Evolutionary conservation across 2,888 invertebrate genomes (phyloP).

Genomic region (Clistopyga incitator): DNA sequence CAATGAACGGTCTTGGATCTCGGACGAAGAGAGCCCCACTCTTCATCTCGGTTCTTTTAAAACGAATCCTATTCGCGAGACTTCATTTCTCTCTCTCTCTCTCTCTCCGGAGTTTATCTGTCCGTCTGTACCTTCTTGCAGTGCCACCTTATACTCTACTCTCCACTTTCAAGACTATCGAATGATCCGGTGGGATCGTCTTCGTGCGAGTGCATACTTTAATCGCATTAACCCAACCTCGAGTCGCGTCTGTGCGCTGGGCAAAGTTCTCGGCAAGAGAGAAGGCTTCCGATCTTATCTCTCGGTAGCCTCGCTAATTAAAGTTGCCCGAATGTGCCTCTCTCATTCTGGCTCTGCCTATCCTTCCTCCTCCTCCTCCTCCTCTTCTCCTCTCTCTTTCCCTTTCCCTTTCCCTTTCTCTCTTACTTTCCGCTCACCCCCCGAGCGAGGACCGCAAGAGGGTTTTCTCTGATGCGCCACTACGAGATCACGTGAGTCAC

Average conservation of each 20-base stretch:
- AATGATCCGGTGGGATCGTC: conserved; percentile 69
- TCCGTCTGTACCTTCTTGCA: conserved; percentile 42
- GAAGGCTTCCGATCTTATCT: conserved; percentile 70
- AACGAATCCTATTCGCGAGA: conserved; percentile 40
- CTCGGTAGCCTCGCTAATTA: conserved; percentile 72
- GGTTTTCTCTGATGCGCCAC: conserved; percentile 26
- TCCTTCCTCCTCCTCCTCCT: conserved; percentile 8
- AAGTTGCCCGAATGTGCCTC: conserved; percentile 67
- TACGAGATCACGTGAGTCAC: conserved; percentile 45
- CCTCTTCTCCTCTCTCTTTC: conserved; percentile 33
- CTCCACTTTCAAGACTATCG: conserved; percentile 66
- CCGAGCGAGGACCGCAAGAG: conserved; percentile 21
- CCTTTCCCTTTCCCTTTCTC: neutral
- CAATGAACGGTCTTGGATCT: conserved; percentile 37
- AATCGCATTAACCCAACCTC: conserved; percentile 71
- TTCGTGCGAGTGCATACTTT: conserved; percentile 75
- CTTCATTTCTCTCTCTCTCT: conserved; percentile 11
- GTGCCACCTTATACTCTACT: conserved; percentile 43
- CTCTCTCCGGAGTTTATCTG: conserved; percentile 43
- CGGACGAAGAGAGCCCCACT: neutral
- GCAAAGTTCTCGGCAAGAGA: conserved; percentile 57
- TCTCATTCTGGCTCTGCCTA: conserved; percentile 23
- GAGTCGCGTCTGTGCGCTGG: conserved; percentile 57
- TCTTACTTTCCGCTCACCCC: conserved; percentile 11
- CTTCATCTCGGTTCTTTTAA: conserved; percentile 41